phyloP scores from a whole-genome alignment of 2,113 vertebrate species.

The Saccopteryx bilineata region DNA sequence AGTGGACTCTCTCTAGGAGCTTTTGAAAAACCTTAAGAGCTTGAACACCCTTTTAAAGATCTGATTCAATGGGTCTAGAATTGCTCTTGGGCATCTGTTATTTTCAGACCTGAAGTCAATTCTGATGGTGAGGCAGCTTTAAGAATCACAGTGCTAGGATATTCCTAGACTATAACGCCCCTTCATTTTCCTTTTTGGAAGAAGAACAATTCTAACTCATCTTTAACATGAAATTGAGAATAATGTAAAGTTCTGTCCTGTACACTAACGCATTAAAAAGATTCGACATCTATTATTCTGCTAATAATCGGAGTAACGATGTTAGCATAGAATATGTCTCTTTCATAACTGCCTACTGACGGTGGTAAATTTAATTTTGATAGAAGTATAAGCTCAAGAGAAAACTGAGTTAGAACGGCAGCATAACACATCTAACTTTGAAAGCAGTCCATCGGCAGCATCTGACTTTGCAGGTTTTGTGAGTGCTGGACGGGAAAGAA shows the following conservation, averaged over 20 bases:
- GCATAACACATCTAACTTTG: not conserved
- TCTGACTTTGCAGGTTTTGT: slow-evolving; percentile 24
- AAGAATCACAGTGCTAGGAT: not conserved
- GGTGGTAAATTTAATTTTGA: not conserved
- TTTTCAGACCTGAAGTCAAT: slow-evolving; percentile 35
- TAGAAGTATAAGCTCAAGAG: not conserved
- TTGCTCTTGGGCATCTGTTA: not conserved
- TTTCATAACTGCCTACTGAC: slow-evolving; percentile 13
- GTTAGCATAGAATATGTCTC: not conserved
- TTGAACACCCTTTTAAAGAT: slow-evolving; percentile 10
- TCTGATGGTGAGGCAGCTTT: not conserved
- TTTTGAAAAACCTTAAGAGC: slow-evolving; percentile 11
- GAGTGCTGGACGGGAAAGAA: not conserved
- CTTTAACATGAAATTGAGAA: slow-evolving; percentile 2
- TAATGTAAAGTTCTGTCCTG: not conserved
- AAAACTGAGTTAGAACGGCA: slow-evolving; percentile 14
- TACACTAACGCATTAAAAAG: not conserved
- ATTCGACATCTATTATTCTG: not conserved
- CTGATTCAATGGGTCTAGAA: not conserved
- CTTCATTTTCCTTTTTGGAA: not conserved
- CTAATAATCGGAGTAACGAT: slow-evolving; percentile 33
- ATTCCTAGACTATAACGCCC: not conserved
- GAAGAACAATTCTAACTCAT: slow-evolving; percentile 8
- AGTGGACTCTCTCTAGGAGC: not conserved
- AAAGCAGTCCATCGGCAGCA: not conserved